Conservation (phyloP, 2,888 invertebrate species). For the Eupithecia dodoneata region DNA sequence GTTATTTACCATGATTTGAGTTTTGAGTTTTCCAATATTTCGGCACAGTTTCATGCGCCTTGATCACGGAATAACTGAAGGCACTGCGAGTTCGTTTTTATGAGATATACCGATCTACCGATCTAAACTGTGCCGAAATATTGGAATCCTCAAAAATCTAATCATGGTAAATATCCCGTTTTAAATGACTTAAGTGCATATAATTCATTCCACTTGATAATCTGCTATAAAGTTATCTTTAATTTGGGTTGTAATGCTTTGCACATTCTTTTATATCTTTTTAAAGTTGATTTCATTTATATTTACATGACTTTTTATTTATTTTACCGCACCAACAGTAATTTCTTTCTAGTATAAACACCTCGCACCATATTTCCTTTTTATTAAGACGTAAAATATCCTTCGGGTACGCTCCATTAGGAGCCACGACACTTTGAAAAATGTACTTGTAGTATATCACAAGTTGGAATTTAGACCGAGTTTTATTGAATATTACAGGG, state of each 20-base stretch:
- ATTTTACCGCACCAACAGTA: conserved; percentile 29
- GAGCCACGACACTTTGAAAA: conserved; percentile 49
- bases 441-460: conserved; percentile 49
- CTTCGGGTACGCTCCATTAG: conserved; percentile 29
- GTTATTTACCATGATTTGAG: too few species aligned
- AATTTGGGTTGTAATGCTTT: not conserved
- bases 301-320: not conserved
- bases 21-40: too few species aligned
- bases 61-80: too few species aligned
- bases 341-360: conserved; percentile 46
- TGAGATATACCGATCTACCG: too few species aligned
- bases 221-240: not conserved
- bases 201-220: not conserved
- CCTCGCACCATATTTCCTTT: conserved; percentile 54
- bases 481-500: conserved; percentile 47
- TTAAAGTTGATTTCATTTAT: not conserved
- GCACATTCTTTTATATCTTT: not conserved
- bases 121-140: too few species aligned
- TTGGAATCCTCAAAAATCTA: too few species aligned
- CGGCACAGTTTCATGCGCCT: too few species aligned
- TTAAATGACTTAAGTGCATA: too few species aligned
- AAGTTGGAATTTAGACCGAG: conserved; percentile 48
- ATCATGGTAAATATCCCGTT: too few species aligned
- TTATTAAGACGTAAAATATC: conserved; percentile 63
- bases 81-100: too few species aligned